Base-by-base conservation (phyloP, 2,113 vertebrate genomes). In the Bombycilla garrulus region DNA sequence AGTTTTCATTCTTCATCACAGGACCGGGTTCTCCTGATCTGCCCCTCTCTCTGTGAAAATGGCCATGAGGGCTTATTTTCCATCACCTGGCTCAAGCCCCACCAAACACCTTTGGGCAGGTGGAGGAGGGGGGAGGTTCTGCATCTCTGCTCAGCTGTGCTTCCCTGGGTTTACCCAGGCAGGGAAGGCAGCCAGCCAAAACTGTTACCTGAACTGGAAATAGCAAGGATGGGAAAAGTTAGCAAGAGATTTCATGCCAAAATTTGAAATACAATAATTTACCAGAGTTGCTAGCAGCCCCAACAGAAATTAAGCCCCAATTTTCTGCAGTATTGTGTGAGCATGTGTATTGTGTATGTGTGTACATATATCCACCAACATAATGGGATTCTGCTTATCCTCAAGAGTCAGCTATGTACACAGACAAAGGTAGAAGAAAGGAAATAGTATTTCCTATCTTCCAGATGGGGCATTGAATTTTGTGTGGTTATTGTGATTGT, bases 401-500 rank as follows among this genome's bases (percentile, higher is more conserved):
- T 86, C 8, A 8, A 61, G 90, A 72, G 86, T 42, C 73, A 56
- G 15, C 40, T 79, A 20, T 3, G 4, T 48, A 58, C 16, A 6
- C 9, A 9, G 85, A 66, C 79, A 90, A 92, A 93, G 67, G 86
- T 64, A 88, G 80, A 78, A 93, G 82, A 96, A 94, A 95, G 92
- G 92, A 96, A 96, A 62, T 74, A 57, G 3, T 69, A 85, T 61
- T 96, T 96, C 88, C 86, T 90, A 7, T 84, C 69, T 90, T 86
- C 84, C 51, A 88, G 72, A 86, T 86, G 93, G 48, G 51, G 69
- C 86, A 86, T 67, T 97, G 88, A 93, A 86, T 92, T 92, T 48
- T 58, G 45, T 78, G 57, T 60, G 4, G 10, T 90, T 88, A 83
- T 88, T 96, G 88, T 84, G 90, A 76, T 53, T 21, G 76, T 86